Conservation (phyloP, 1,140 invertebrate species). For the Drosophila azteca region DNA sequence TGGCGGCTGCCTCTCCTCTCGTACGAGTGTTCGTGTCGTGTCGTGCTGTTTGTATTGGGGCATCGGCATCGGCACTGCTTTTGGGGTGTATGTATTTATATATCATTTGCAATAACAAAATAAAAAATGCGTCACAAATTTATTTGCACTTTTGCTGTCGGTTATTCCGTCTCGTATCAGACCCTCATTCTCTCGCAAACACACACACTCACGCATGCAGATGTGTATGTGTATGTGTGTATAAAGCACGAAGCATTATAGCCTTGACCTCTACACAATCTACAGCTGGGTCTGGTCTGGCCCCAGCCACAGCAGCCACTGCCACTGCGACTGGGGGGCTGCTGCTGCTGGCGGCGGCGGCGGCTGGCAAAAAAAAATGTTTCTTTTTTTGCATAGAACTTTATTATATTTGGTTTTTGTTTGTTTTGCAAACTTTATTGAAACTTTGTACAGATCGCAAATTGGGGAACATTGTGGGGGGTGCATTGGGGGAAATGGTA, state of each 20-base stretch:
- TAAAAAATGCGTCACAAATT: constrained; percentile 77
- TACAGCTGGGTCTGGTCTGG: constrained; percentile 4
- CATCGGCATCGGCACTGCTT: constrained; percentile 4
- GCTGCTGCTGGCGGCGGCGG: background rate
- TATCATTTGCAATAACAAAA: constrained; percentile 78
- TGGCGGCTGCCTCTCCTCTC: constrained; percentile 5
- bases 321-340: constrained; percentile 9
- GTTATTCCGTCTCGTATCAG: constrained; percentile 26
- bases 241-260: constrained; percentile 31
- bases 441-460: constrained; percentile 17
- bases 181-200: constrained; percentile 23
- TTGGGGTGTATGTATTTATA: constrained; percentile 41
- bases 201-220: background rate
- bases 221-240: background rate
- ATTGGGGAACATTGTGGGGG: background rate
- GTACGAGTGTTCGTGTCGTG: background rate
- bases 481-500: background rate
- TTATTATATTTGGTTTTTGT: constrained; percentile 10
- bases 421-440: constrained; percentile 25
- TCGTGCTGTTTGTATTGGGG: no score
- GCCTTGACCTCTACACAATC: constrained; percentile 54
- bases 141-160: constrained; percentile 74
- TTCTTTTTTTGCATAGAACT: constrained; percentile 11
- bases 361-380: constrained; percentile 1
- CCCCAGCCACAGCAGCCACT: no score